These are phyloP conservation scores for Carassius carassius DNA, from an alignment of 2,113 vertebrate species.

Conservation along the genomic window DNA sequence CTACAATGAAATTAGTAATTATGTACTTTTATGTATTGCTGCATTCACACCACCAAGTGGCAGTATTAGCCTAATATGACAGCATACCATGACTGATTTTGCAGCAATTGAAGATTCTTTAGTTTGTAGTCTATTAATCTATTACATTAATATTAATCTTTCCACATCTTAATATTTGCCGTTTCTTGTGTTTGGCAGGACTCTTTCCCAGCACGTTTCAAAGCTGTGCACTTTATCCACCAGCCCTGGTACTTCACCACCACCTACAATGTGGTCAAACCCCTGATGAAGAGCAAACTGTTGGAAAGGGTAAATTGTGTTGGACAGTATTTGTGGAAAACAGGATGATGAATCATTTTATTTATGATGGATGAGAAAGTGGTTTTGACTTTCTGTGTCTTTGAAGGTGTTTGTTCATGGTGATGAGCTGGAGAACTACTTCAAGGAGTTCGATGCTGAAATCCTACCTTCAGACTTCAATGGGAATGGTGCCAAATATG, in stretches of 20 bases:
- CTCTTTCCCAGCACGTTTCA: conserved; percentile 96
- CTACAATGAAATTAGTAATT: background rate
- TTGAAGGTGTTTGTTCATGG: conserved; percentile 91
- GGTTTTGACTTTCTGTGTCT: conserved; percentile 12
- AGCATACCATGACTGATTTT: background rate
- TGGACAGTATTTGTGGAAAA: background rate
- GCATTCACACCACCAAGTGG: background rate
- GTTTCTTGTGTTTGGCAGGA: conserved; percentile 75
- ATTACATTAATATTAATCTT: background rate
- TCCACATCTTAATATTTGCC: background rate
- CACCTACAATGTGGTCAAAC: conserved; percentile 96
- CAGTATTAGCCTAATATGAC: background rate
- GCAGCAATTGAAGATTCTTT: background rate
- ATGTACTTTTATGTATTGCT: background rate
- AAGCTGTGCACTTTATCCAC: conserved; percentile 95
- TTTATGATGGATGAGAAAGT: background rate
- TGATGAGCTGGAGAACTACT: conserved; percentile 90
- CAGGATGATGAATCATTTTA: background rate
- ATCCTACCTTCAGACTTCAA: conserved; percentile 92
- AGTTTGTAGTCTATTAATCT: background rate
- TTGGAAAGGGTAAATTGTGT: conserved; percentile 86
- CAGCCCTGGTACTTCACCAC: conserved; percentile 99
- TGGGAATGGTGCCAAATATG: conserved; percentile 85
- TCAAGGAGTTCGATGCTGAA: conserved; percentile 88
- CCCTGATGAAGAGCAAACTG: conserved; percentile 93